Evolutionary conservation across 2,797 vertebrate genomes (phyloP), one percentile per base, ranked within the genome.

Genomic region (Pipistrellus pygmaeus): DNA sequence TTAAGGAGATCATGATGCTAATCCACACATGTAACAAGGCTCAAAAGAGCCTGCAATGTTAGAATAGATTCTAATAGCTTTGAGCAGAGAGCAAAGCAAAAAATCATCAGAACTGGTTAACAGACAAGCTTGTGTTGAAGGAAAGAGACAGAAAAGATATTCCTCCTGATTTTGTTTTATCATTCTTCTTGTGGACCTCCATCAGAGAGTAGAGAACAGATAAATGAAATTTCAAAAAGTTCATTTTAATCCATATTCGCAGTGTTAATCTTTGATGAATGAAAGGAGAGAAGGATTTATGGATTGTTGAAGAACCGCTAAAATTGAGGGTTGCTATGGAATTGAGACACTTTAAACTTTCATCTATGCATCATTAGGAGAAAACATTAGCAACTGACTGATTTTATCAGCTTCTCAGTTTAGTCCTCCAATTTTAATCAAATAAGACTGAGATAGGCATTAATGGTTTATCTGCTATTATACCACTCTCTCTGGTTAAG

Each of bases 291-390:
- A 88, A n/a, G 38, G 66, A 53, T 71, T 68, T 89, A 77, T 23
- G 57, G 78, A 66, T 95, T 96, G 53, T 53, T 85, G 81, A 95
- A 98, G 98, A 98, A 98, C 98, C 98, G 96, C 96, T 96, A 91
- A 85, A 76, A 90, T 69, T 9, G 20, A 93, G 88, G 64, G 20
- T 89, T 38, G 14, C 72, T 84, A 72, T 10, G 46, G 69, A 77
- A 96, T 96, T 96, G 11, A 95, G 82, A 75, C 91, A 55, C 92
- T 18, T 95, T 96, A 75, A 93, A 32, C 57, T 93, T 94, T 69
- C 51, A 20, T 91, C 78, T 85, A 21, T 57, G 90, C 41, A 41
- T 80, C 77, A 57, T 82, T 85, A 92, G 73, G 68, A 84, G 46
- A 91, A 89, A 96, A 89, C 66, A 51, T 73, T 78, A 90, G 84